Percentiles rank a stretch among this genome's conserved stretches.
These are phyloP conservation scores for Umimayanthus chanpuru DNA, from an alignment of 92 coral and sea anemone species.

Conservation along the genomic window DNA sequence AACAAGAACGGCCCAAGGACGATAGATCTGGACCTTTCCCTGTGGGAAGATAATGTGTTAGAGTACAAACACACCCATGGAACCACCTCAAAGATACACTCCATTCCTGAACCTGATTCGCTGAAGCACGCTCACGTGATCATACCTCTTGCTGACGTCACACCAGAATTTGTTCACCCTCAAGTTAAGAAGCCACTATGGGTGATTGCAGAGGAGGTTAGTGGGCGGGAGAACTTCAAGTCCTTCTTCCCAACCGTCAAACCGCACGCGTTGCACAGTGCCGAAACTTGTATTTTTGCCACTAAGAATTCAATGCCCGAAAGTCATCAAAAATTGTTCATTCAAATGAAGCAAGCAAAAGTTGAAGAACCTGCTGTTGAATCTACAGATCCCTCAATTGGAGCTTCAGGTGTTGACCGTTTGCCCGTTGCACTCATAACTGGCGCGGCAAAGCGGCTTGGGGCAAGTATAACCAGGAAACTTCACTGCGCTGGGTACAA, in stretches of 20 bases:
- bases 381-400: not conserved
- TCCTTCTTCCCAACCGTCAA: slow-evolving; percentile 46
- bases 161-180: slow-evolving; percentile 38
- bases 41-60: slow-evolving; percentile 51
- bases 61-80: slow-evolving; percentile 37
- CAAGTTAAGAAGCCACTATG: slow-evolving; percentile 50
- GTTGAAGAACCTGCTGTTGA: not conserved
- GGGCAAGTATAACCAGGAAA: slow-evolving; percentile 57
- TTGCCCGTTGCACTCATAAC: slow-evolving; percentile 70
- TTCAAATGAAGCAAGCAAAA: not conserved
- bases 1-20: slow-evolving; percentile 61
- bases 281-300: no score
- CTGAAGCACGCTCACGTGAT: not conserved
- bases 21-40: slow-evolving; percentile 74
- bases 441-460: slow-evolving; percentile 75
- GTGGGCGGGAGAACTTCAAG: slow-evolving; percentile 51
- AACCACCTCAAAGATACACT: slow-evolving; percentile 33
- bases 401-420: not conserved
- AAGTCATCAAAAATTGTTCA: not conserved
- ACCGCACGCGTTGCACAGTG: not conserved
- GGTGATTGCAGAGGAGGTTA: slow-evolving; percentile 53
- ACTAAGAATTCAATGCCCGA: not conserved
- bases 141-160: no score
- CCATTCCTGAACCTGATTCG: slow-evolving; percentile 69
- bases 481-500: slow-evolving; percentile 64